Evolutionary conservation across 1,140 invertebrate genomes (phyloP).

Genomic region (Helicoverpa zea): DNA sequence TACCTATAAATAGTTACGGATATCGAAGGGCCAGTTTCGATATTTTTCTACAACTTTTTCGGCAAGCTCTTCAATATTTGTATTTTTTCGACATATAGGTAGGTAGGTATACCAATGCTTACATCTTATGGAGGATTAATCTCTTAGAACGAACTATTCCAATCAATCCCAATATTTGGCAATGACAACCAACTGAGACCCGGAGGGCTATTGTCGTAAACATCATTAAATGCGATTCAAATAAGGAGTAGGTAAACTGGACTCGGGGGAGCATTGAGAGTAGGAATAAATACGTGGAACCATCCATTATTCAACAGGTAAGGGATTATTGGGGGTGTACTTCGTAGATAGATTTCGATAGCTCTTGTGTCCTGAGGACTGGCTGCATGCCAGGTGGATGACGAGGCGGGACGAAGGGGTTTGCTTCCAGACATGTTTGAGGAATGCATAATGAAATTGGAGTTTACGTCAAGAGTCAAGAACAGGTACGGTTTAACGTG

Average conservation of each 20-base stretch:
- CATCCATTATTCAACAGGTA: conserved; percentile 68
- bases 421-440: background rate
- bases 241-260: conserved; percentile 37
- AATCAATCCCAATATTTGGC: conserved; percentile 23
- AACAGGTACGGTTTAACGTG: background rate
- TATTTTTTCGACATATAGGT: too few relatives aligned
- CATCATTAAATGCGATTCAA: conserved; percentile 50
- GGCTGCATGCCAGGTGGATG: conserved; percentile 54
- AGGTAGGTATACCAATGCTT: too few relatives aligned
- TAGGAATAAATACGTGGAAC: conserved; percentile 52
- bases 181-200: background rate
- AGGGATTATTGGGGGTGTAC: conserved; percentile 53
- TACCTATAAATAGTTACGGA: too few relatives aligned
- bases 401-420: conserved; percentile 14
- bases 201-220: conserved; percentile 32
- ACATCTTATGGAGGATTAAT: too few relatives aligned
- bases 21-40: too few relatives aligned
- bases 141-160: background rate
- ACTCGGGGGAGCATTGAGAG: conserved; percentile 30
- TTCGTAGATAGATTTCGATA: conserved; percentile 59
- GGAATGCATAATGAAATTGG: conserved; percentile 8
- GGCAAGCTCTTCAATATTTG: too few relatives aligned
- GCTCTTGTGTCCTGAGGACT: conserved; percentile 53
- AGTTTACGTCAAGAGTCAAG: conserved; percentile 24
- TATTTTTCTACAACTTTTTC: too few relatives aligned